Conservation (phyloP, 2,888 invertebrate species). For the Panzeria rudis region DNA sequence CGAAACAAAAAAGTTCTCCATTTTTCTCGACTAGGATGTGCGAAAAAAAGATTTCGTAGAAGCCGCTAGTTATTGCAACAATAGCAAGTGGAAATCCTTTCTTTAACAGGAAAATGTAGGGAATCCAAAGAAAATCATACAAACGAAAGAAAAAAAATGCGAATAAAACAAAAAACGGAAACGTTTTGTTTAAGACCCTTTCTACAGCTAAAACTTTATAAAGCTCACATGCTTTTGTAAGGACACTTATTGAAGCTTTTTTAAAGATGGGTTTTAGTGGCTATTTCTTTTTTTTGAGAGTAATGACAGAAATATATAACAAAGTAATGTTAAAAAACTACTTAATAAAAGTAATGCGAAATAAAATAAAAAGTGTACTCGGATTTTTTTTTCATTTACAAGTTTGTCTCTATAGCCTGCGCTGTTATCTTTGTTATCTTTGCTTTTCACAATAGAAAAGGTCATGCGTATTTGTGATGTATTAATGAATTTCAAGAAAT, state of each 20-base stretch:
- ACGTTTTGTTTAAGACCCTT: conserved; percentile 63
- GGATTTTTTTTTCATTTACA: conserved; percentile 12
- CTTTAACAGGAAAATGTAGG: conserved; percentile 56
- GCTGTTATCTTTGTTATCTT: conserved; percentile 2
- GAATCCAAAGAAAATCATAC: conserved; percentile 24
- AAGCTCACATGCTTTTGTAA: conserved; percentile 28
- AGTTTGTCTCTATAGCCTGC: neutral
- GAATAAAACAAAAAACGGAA: conserved; percentile 60
- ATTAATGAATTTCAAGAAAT: conserved; percentile 55
- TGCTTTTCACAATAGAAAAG: conserved; percentile 46
- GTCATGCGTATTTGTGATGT: conserved; percentile 62
- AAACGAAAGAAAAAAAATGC: conserved; percentile 7
- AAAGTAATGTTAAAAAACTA: conserved; percentile 55
- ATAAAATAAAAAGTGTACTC: conserved; percentile 2
- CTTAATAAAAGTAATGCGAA: conserved; percentile 31
- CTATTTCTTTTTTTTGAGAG: conserved; percentile 27
- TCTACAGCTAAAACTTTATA: conserved; percentile 28
- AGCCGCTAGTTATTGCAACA: conserved; percentile 67
- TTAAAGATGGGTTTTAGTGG: neutral
- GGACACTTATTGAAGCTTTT: conserved; percentile 17
- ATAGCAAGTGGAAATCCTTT: conserved; percentile 69
- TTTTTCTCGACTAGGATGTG: neutral
- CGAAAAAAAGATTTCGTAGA: neutral
- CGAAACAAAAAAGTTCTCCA: neutral
- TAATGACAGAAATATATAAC: conserved; percentile 17